Evolutionary conservation across 2,797 vertebrate species (phyloP), one percentile per base, ranked within the genome.

Genomic region (Brachyrhaphis roseni): DNA sequence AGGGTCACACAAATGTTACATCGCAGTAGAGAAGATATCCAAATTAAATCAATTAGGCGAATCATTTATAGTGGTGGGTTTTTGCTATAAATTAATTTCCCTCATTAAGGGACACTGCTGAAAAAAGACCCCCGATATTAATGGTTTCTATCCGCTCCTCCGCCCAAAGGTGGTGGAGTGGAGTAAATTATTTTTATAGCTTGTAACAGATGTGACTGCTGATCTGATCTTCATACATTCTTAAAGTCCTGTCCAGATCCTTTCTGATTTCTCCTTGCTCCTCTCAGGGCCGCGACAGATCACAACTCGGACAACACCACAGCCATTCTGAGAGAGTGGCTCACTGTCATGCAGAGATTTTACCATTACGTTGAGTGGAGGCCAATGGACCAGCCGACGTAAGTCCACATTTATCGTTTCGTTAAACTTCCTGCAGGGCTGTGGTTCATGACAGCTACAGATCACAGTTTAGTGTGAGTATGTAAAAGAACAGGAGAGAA

Each of bases 261-360:
- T 26, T 36, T 80, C 36, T 78, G 74, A 47, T 73, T 28, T 84
- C 66, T 77, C 28, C 85, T 31, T 77, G 31, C 66, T 84, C 8
- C 15, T 74, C 77, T 47, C 91, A 99, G 98, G 98, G 97, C 95
- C 0, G 98, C 97, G 2, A 98, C 98, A 0, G 98, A 99, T 85
- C 98, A 99, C 94, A 99, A 99, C 79, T 74, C 39, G 0, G 98
- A 99, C 90, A 97, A 97, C 91, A 98, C 97, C 0, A 97, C 96
- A 0, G 96, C 95, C 12, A 88, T 99, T 64, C 95, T 99, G 80
- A 96, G 83, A 80, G 97, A 98, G 84, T 99, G 98, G 98, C 95
- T 99, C 28, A 96, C 94, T 0, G 92, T 94, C 0, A 95, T 97
- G 95, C 96, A 97, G 81, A 89, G 87, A 0, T 92, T 92, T 66